Base-by-base conservation (phyloP, 1,140 invertebrate species). In the Scaptomyza pallida region DNA sequence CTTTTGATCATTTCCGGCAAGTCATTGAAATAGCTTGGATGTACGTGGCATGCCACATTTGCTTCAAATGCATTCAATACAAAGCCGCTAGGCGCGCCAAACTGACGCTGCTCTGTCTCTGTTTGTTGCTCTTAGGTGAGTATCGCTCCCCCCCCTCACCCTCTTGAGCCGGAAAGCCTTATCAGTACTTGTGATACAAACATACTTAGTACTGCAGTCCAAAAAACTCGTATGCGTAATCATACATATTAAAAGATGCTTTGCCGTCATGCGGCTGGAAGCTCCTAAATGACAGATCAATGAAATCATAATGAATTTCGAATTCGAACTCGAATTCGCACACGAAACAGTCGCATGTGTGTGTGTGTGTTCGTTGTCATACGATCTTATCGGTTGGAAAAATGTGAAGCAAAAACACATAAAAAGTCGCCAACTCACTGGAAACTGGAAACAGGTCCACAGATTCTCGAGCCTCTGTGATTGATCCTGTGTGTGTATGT, bases 251-350 rank as follows among this genome's bases (percentile, higher is more conserved):
- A 44, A 55, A 15, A 41, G 19, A 6, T 17, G 12, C 8, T n/a
- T 37, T 19, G 41, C 43, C 54, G 51, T 19, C 81, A 67, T 65
- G 74, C 77, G 86, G 82, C 77, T 86, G 82, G 77, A 75, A 86
- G 81, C 81, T 86, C 65, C 64, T 75, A 67, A 88, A 82, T 82
- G 82, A 88, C 82, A 86, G 82, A 86, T 86, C 82, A 86, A 86
- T 86, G 82, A 86, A 86, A 88, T 86, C 67, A 78, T 86, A 88
- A 81, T 78, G 77, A 72, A 65, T 86, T n/a, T 78, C 82, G 81
- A 68, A 37, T 37, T 37, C 33, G 77, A 72, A 65, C 77, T 78
- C 82, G 76, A 68, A 44, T 56, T 43, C 55, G 40, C 40, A 19
- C 37, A 43, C 15, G 19, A 43, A 43, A 57, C 33, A 48, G 52